Conservation (phyloP, 2,113 vertebrate genomes). For the Thinocorus orbignyianus region DNA sequence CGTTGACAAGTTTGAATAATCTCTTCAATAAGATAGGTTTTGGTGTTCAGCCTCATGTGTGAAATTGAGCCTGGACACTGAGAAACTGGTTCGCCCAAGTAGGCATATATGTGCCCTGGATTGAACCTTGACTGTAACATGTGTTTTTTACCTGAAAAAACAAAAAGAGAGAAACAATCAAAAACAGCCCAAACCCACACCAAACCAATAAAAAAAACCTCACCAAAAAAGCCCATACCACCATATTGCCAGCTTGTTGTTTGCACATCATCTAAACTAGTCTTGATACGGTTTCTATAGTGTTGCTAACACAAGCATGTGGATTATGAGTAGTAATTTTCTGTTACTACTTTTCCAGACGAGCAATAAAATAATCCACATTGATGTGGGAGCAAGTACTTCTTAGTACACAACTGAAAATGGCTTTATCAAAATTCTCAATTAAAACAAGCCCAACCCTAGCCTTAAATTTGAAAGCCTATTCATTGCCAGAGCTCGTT, state of each 20-base stretch:
- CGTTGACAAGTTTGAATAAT: background rate
- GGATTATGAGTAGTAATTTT: background rate
- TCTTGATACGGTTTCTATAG: background rate
- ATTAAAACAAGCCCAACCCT: background rate
- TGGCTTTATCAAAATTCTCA: background rate
- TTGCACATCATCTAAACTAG: background rate
- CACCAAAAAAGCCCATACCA: background rate
- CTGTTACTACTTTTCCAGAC: background rate
- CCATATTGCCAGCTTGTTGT: background rate
- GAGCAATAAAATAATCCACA: background rate
- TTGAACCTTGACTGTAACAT: background rate
- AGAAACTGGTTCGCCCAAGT: background rate
- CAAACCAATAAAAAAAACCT: background rate
- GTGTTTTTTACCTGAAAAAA: background rate
- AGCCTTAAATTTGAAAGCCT: background rate
- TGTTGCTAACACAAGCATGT: background rate
- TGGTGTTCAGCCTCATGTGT: background rate
- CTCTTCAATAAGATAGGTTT: background rate
- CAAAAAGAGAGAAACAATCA: fast-evolving
- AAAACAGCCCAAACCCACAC: background rate
- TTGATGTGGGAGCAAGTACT: background rate
- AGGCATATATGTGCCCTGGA: background rate
- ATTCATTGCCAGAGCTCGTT: background rate
- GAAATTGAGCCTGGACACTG: background rate
- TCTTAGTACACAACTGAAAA: background rate